Conservation (phyloP, 2,113 vertebrate species). For the Tragelaphus imberbis region DNA sequence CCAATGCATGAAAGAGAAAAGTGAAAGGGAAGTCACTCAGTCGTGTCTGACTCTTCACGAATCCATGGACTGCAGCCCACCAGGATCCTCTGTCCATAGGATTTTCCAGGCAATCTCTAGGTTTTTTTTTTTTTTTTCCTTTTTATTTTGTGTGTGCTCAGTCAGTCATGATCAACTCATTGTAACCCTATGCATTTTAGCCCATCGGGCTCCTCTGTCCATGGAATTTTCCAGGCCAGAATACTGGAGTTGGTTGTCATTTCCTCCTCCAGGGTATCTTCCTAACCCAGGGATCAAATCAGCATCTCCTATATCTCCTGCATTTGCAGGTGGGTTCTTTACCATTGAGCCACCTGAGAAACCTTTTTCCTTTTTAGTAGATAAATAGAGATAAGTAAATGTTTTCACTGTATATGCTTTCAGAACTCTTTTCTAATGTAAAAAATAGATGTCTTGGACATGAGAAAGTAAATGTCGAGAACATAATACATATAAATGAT, state of each 20-base stretch:
- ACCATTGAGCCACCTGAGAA: not conserved
- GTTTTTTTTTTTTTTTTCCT: too few relatives aligned
- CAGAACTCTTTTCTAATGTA: not conserved
- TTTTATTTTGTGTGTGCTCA: too few relatives aligned
- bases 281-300: too few relatives aligned
- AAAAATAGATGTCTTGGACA: not conserved
- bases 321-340: fast-evolving
- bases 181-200: too few relatives aligned
- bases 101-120: too few relatives aligned
- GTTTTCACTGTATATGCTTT: not conserved
- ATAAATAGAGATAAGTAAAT: not conserved
- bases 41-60: too few relatives aligned
- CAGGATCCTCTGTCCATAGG: too few relatives aligned
- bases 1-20: too few relatives aligned
- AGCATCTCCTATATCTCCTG: not conserved
- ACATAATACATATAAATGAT: not conserved
- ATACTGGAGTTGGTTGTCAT: not conserved
- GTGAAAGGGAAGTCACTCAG: too few relatives aligned
- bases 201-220: too few relatives aligned
- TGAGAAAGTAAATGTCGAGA: not conserved
- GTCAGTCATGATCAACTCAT: too few relatives aligned
- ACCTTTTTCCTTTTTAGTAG: not conserved
- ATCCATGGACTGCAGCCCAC: too few relatives aligned
- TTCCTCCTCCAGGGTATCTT: not conserved
- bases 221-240: not conserved